Conservation (phyloP, 2,113 vertebrate species). For the Puffinus mauretanicus region DNA sequence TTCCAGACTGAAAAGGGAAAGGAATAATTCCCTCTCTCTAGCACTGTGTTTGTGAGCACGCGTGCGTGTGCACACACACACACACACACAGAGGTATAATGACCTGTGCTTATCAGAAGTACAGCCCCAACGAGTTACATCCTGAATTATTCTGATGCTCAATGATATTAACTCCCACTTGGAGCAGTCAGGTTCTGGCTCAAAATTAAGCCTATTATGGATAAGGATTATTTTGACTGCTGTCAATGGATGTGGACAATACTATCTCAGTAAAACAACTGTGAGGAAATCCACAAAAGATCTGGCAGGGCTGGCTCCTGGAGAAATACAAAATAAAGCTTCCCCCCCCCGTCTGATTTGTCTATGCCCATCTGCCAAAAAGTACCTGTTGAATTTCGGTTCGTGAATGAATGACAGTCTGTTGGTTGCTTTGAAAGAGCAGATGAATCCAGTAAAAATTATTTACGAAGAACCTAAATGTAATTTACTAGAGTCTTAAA, state of each 20-base stretch:
- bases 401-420: neutral
- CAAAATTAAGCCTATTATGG: neutral
- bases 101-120: neutral
- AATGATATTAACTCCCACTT: neutral
- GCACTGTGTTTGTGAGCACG: neutral
- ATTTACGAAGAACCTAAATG: neutral
- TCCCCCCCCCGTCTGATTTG: neutral
- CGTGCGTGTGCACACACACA: fast-evolving
- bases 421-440: neutral
- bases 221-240: neutral
- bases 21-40: neutral
- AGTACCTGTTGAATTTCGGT: neutral
- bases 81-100: neutral
- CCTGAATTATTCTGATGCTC: neutral
- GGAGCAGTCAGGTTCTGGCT: neutral
- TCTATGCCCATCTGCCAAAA: neutral
- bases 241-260: conserved; percentile 21
- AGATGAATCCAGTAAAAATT: neutral
- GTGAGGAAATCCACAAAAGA: conserved; percentile 38
- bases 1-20: neutral
- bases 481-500: neutral
- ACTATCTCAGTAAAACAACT: conserved; percentile 49
- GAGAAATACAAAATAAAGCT: conserved; percentile 4
- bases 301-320: neutral
- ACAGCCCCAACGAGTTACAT: neutral